Percentiles rank a stretch among this genome's conserved stretches.
Evolutionary conservation across 2,888 invertebrate species (phyloP).

Genomic region (Mongoloraphidia duomilia): DNA sequence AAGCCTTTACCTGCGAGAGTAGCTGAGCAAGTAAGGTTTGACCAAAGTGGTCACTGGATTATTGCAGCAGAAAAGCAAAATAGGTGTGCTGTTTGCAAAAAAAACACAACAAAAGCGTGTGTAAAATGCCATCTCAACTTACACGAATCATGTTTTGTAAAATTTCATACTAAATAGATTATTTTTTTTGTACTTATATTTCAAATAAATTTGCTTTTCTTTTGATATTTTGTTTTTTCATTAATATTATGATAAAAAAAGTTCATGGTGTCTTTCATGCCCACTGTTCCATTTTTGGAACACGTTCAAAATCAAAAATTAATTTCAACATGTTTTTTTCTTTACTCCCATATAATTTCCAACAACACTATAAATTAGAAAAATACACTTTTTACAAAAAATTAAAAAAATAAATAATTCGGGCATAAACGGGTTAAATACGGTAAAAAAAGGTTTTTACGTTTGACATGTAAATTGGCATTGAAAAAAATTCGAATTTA

Average conservation of each 20-base stretch:
- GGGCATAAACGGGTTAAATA: slow-evolving; percentile 2
- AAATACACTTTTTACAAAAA: background rate
- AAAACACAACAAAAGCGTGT: slow-evolving; percentile 5
- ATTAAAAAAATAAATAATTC: background rate
- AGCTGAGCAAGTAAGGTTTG: background rate
- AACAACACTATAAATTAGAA: too few relatives aligned
- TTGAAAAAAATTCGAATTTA: too few relatives aligned
- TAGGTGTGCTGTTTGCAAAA: slow-evolving; percentile 4
- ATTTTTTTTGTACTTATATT: too few relatives aligned
- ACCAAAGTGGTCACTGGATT: slow-evolving; percentile 1
- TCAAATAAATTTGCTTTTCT: too few relatives aligned
- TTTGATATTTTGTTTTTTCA: too few relatives aligned
- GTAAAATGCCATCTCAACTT: slow-evolving; percentile 1
- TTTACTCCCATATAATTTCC: background rate
- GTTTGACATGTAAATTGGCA: too few relatives aligned
- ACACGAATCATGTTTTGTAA: slow-evolving; percentile 4
- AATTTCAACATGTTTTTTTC: background rate
- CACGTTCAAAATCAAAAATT: background rate
- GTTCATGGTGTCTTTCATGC: too few relatives aligned
- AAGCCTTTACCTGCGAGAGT: background rate
- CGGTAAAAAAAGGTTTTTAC: too few relatives aligned
- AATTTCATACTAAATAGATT: background rate
- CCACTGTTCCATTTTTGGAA: slow-evolving; percentile 3
- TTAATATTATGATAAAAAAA: too few relatives aligned
- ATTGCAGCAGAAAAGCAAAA: slow-evolving; percentile 1